A percentile compares a stretch with the other conserved stretches of the same genome.
These are phyloP conservation scores for Lepidurus arcticus DNA, from an alignment of 1,140 invertebrate species.

Conservation along the genomic window DNA sequence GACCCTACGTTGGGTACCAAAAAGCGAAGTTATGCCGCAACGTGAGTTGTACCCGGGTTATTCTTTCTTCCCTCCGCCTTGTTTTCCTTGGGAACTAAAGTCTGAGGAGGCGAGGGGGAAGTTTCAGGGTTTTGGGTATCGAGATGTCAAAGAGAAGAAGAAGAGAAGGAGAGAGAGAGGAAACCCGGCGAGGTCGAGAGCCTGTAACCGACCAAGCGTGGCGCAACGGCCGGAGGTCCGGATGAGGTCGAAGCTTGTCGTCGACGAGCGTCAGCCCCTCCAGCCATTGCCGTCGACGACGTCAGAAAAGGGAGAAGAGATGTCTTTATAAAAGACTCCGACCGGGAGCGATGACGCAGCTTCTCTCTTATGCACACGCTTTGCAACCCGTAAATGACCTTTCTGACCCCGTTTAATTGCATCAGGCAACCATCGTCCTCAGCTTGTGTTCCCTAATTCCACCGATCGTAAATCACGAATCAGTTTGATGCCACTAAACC, in stretches of 20 bases:
- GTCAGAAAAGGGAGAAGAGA: constrained; percentile 18
- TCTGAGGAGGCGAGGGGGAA: not conserved
- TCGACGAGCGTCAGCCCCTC: constrained; percentile 12
- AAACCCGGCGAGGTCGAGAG: constrained; percentile 27
- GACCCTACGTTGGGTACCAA: not conserved
- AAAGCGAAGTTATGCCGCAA: not conserved
- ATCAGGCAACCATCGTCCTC: not conserved
- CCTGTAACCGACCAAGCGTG: constrained; percentile 27
- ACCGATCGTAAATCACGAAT: not conserved
- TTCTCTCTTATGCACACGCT: not conserved
- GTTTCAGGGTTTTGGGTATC: not conserved
- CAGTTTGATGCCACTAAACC: not conserved
- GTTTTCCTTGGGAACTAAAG: not conserved
- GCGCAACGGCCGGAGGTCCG: constrained; percentile 28
- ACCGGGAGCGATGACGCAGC: constrained; percentile 7
- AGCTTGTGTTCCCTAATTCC: not conserved
- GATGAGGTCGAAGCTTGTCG: constrained; percentile 23
- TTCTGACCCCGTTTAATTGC: not conserved
- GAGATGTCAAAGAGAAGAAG: not conserved
- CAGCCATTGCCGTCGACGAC: constrained; percentile 7
- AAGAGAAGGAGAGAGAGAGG: constrained; percentile 24
- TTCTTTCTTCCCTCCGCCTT: not conserved
- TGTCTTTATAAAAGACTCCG: constrained; percentile 19
- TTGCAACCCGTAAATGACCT: not conserved
- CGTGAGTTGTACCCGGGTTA: not conserved